phyloP scores from a whole-genome alignment of 2,113 vertebrate species.

The Cyanoramphus novaezelandiae region DNA sequence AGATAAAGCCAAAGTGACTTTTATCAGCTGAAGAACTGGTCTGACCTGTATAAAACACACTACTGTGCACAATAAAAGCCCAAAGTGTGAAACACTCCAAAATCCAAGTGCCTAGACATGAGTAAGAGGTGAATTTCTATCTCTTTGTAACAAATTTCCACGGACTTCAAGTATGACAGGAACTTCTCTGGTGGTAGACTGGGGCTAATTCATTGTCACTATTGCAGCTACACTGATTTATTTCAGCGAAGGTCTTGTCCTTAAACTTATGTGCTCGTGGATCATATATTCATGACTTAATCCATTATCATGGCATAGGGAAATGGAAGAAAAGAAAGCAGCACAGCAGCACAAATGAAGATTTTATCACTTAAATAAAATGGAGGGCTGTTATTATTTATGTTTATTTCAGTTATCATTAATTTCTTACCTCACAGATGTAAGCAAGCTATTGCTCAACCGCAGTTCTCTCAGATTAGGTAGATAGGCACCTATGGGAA shows the following conservation, averaged over 20 bases:
- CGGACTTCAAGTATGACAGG: background rate
- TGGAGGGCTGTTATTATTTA: background rate
- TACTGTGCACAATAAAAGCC: background rate
- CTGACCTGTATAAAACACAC: background rate
- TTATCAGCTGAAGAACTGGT: constrained; percentile 18
- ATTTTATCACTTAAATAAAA: constrained; percentile 11
- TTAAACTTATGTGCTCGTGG: background rate
- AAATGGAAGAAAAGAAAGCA: background rate
- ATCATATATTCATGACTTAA: background rate
- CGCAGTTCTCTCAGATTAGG: constrained; percentile 88
- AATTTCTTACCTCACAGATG: constrained; percentile 86
- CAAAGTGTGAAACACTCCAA: background rate
- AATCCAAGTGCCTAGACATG: background rate
- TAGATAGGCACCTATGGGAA: constrained; percentile 82
- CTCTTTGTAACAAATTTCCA: background rate
- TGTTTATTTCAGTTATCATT: background rate
- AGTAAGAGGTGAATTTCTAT: background rate
- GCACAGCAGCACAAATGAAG: background rate
- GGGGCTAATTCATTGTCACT: background rate
- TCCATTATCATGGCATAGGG: background rate
- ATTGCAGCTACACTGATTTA: background rate
- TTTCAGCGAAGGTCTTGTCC: background rate
- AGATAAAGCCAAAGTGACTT: constrained; percentile 2
- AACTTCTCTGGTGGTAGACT: background rate
- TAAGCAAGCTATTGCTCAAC: constrained; percentile 88